phyloP scores from a whole-genome alignment of 2,888 invertebrate species.

The Zygaena filipendulae region DNA sequence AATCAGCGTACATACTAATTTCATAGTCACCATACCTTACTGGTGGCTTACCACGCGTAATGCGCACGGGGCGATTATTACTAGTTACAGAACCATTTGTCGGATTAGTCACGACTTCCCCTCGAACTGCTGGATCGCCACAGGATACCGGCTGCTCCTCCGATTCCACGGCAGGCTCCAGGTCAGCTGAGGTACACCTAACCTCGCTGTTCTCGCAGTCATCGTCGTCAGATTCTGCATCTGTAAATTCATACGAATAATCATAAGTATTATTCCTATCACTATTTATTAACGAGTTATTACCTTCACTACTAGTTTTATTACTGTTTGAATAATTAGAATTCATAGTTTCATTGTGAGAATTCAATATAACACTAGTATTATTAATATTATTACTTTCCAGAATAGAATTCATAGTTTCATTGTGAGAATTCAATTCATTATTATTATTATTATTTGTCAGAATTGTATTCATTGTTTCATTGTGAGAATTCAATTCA shows the following conservation, averaged over 20 bases:
- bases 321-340: too few species aligned
- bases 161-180: conserved; percentile 2
- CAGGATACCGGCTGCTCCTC: conserved; percentile 1
- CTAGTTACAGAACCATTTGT: conserved; percentile 1
- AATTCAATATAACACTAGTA: too few species aligned
- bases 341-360: too few species aligned
- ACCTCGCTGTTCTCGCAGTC: conserved; percentile 1
- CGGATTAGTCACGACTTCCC: conserved; percentile 4
- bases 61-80: conserved; percentile 1
- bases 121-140: conserved; percentile 1
- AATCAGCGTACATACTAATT: conserved; percentile 2
- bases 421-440: too few species aligned
- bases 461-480: too few species aligned
- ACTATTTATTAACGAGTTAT: neutral
- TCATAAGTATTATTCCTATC: conserved; percentile 2
- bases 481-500: too few species aligned
- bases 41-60: conserved; percentile 4
- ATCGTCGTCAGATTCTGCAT: conserved; percentile 4
- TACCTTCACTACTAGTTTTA: conserved; percentile 1
- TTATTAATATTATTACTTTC: too few species aligned
- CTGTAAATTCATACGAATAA: conserved; percentile 5
- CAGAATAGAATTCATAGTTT: too few species aligned
- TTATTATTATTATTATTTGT: too few species aligned
- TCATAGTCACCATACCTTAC: conserved; percentile 5
- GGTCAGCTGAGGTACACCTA: neutral